Base-by-base conservation (phyloP, 2,888 invertebrate species). In the Zaprionus lineosus region DNA sequence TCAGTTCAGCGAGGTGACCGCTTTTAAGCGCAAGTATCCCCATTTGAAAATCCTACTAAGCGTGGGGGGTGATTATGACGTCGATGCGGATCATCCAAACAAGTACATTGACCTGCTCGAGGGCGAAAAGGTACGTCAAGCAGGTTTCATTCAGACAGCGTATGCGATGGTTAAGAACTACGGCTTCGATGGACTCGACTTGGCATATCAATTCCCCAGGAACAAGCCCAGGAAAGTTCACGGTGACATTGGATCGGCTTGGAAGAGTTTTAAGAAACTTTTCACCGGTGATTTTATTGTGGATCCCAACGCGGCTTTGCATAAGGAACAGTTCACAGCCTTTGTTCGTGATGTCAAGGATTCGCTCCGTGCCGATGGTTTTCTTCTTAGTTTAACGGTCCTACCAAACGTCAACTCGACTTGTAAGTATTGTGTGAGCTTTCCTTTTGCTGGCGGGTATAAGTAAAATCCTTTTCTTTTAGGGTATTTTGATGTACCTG, bases 101-200 rank as follows among this genome's bases (percentile, higher is more conserved):
- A 95, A 95, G 83, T 96, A 95, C 85, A 92, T 94, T 33, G 91
- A 91, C 19, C 79, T 95, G 93, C 88, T 95, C 78, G 96, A 96
- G 87, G 93, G 94, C 0, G 92, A 93, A 5, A 92, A 93, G 6
- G 94, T 94, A 81, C 92, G 93, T 1, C 93, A 96, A 66, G 92
- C 93, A 0, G 92, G 93, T 4, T 96, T 96, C 82, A 93, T 95
- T 14, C 94, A 94, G 86, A 95, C 95, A 0, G 94, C 93, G 0
- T 92, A 93, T 14, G 89, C 93, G 0, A 74, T 96, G 29, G 91
- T 95, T n/a, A 94, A 93, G 67, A 94, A 94, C 53, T 94, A 95
- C 81, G 93, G 94, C 8, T 97, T 97, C 74, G 97, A 97, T 88
- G 97, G 97, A 1, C 91, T 97, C 31, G 97, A 97, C 88, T 91